Evolutionary conservation across 2,888 invertebrate genomes (phyloP).

Genomic region (Neria commutata): DNA sequence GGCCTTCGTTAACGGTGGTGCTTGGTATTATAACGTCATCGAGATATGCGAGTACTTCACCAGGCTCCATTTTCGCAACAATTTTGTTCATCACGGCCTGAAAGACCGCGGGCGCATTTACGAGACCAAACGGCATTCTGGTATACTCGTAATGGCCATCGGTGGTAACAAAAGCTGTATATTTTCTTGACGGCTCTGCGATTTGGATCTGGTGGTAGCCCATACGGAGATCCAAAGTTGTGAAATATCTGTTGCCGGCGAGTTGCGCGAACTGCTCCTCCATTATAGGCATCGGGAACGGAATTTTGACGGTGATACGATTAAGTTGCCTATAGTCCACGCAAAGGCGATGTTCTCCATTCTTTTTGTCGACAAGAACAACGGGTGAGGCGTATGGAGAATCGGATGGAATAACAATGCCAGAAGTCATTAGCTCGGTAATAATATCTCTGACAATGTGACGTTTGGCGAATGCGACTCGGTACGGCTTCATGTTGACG

Average conservation of each 20-base stretch:
- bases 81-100: conserved; percentile 20
- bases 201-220: conserved; percentile 33
- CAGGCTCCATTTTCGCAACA: conserved; percentile 9
- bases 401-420: conserved; percentile 24
- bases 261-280: conserved; percentile 27
- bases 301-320: conserved; percentile 14
- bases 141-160: conserved; percentile 32
- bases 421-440: conserved; percentile 15
- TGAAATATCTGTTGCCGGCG: conserved; percentile 20
- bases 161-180: conserved; percentile 31
- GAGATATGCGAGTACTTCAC: conserved; percentile 24
- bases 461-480: conserved; percentile 26
- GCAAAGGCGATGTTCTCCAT: conserved; percentile 29
- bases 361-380: conserved; percentile 30
- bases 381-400: conserved; percentile 31
- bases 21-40: conserved; percentile 31
- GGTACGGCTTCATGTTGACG: conserved; percentile 27
- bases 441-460: conserved; percentile 13
- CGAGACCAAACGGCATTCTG: conserved; percentile 31
- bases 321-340: conserved; percentile 30
- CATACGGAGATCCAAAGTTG: conserved; percentile 19
- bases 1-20: conserved; percentile 20
- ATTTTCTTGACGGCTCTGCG: conserved; percentile 22
- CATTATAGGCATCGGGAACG: background rate
- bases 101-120: conserved; percentile 29